phyloP scores from a whole-genome alignment of 2,888 invertebrate species.

The Zootermopsis nevadensis region DNA sequence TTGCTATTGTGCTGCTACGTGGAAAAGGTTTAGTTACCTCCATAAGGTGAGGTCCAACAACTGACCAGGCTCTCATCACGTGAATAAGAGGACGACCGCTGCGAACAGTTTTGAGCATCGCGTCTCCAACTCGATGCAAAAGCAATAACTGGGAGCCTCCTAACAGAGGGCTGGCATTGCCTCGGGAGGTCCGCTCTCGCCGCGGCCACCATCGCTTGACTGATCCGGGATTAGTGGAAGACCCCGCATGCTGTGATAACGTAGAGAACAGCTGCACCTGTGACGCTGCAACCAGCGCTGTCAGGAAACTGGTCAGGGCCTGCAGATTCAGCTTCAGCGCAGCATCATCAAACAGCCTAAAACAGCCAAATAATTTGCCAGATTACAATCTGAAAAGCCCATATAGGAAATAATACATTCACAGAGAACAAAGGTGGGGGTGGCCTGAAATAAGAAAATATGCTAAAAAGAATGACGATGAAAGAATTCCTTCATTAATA shows the following conservation, averaged over 20 bases:
- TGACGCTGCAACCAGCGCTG: slow-evolving; percentile 86
- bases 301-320: slow-evolving; percentile 84
- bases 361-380: too few relatives aligned
- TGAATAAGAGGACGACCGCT: slow-evolving; percentile 91
- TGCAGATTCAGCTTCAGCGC: slow-evolving; percentile 88
- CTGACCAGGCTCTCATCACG: slow-evolving; percentile 91
- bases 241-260: slow-evolving; percentile 55
- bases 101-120: slow-evolving; percentile 86
- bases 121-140: slow-evolving; percentile 87
- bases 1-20: too few relatives aligned
- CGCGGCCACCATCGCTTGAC: slow-evolving; percentile 63
- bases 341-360: slow-evolving; percentile 86
- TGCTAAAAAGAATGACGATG: too few relatives aligned
- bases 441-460: too few relatives aligned
- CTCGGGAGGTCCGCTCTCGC: slow-evolving; percentile 45
- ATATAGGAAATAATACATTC: too few relatives aligned
- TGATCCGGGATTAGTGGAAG: slow-evolving; percentile 54
- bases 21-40: slow-evolving; percentile 71
- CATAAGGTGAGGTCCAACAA: slow-evolving; percentile 93
- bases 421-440: too few relatives aligned
- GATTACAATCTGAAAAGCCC: too few relatives aligned
- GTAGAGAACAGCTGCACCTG: slow-evolving; percentile 75
- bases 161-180: background rate
- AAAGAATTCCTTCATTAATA: too few relatives aligned
- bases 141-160: slow-evolving; percentile 63